These are phyloP conservation scores for Prietella phreatophila DNA, from an alignment of 2,113 vertebrate genomes.

Conservation along the genomic window DNA sequence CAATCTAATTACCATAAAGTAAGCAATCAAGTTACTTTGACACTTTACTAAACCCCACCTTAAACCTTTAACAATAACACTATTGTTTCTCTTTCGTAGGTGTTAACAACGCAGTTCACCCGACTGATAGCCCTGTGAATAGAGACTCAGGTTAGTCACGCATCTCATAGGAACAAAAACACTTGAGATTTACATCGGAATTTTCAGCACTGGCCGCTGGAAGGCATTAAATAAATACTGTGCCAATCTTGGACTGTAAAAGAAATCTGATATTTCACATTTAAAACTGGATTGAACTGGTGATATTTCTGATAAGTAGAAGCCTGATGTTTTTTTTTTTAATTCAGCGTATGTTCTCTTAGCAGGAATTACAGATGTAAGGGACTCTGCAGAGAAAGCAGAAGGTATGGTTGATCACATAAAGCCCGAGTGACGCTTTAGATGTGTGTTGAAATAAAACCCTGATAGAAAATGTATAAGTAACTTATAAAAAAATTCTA, in stretches of 20 bases:
- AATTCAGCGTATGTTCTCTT: background rate
- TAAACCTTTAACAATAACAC: background rate
- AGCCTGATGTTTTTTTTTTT: background rate
- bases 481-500: background rate
- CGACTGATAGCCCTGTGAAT: slow-evolving; percentile 18
- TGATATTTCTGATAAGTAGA: background rate
- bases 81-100: slow-evolving; percentile 15
- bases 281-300: background rate
- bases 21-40: background rate
- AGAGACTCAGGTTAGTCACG: slow-evolving; percentile 42
- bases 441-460: background rate
- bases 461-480: background rate
- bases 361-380: slow-evolving; percentile 44
- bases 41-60: background rate
- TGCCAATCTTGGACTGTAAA: background rate
- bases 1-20: background rate
- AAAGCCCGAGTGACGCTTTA: background rate
- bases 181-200: background rate
- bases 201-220: background rate
- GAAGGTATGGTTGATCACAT: slow-evolving; percentile 17
- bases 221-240: background rate
- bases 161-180: background rate
- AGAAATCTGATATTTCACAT: background rate
- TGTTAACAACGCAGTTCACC: background rate
- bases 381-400: slow-evolving; percentile 45